Percentiles rank a stretch among this genome's conserved stretches.
Conservation (phyloP, 2,797 vertebrate genomes). For the Benthosema pterotum region DNA sequence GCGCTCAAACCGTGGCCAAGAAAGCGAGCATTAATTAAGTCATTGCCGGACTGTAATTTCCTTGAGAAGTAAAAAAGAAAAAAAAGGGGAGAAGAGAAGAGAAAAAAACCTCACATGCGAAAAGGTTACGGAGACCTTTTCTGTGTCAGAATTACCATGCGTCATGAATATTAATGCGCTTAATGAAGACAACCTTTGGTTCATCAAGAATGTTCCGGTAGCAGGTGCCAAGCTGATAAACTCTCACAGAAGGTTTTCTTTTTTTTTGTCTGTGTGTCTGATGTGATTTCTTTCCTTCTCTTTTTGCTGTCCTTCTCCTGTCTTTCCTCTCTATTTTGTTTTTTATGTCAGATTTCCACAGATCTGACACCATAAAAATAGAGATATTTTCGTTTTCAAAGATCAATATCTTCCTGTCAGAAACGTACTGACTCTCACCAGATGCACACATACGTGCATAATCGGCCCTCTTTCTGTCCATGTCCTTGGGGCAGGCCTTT, state of each 20-base stretch:
- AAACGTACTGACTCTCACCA: slow-evolving; percentile 52
- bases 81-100: not conserved
- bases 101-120: slow-evolving; percentile 87
- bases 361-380: slow-evolving; percentile 63
- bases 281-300: slow-evolving; percentile 50
- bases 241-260: slow-evolving; percentile 84
- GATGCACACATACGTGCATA: slow-evolving; percentile 35
- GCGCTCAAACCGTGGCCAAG: slow-evolving; percentile 92
- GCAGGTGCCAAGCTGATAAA: slow-evolving; percentile 98
- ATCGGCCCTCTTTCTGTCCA: slow-evolving; percentile 1
- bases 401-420: slow-evolving; percentile 79
- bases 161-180: slow-evolving; percentile 99
- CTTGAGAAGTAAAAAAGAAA: slow-evolving; percentile 96
- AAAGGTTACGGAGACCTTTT: slow-evolving; percentile 99
- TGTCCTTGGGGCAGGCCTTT: slow-evolving; percentile 60
- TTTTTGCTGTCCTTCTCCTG: slow-evolving; percentile 65
- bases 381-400: slow-evolving; percentile 80
- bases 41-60: slow-evolving; percentile 99
- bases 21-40: slow-evolving; percentile 99
- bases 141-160: slow-evolving; percentile 99
- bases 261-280: slow-evolving; percentile 4
- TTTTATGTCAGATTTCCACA: slow-evolving; percentile 77
- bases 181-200: slow-evolving; percentile 99
- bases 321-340: slow-evolving; percentile 47
- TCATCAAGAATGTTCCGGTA: slow-evolving; percentile 98